Percentiles rank a stretch among this genome's conserved stretches.
Conservation (phyloP, 2,113 vertebrate species). For the Oriolus oriolus region DNA sequence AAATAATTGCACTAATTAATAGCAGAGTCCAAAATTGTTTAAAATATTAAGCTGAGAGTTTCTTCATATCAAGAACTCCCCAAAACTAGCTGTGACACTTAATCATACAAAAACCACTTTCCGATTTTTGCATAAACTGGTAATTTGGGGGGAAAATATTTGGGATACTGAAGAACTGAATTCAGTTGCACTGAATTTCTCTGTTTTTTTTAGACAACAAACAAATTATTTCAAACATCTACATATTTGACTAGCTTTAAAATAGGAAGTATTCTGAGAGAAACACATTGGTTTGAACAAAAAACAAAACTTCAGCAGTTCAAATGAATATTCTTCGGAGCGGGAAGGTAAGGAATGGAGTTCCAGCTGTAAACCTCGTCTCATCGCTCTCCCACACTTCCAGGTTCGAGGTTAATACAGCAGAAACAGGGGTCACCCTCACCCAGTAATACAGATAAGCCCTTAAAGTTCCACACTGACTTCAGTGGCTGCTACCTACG, state of each 20-base stretch:
- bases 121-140: background rate
- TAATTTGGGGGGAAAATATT: background rate
- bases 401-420: background rate
- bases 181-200: background rate
- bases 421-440: background rate
- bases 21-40: background rate
- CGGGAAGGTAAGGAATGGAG: background rate
- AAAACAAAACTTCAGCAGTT: background rate
- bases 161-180: background rate
- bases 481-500: background rate
- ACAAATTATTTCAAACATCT: background rate
- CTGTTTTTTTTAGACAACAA: background rate
- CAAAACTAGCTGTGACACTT: background rate
- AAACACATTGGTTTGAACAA: background rate
- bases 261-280: background rate
- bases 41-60: background rate
- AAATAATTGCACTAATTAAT: background rate
- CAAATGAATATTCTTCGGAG: background rate
- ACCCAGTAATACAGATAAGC: background rate
- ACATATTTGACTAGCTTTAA: background rate
- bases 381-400: background rate
- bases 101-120: background rate
- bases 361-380: background rate
- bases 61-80: background rate
- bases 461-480: background rate